Evolutionary conservation across 2,113 vertebrate species (phyloP), one percentile per base, ranked within the genome.

Genomic region (Takifugu flavidus): DNA sequence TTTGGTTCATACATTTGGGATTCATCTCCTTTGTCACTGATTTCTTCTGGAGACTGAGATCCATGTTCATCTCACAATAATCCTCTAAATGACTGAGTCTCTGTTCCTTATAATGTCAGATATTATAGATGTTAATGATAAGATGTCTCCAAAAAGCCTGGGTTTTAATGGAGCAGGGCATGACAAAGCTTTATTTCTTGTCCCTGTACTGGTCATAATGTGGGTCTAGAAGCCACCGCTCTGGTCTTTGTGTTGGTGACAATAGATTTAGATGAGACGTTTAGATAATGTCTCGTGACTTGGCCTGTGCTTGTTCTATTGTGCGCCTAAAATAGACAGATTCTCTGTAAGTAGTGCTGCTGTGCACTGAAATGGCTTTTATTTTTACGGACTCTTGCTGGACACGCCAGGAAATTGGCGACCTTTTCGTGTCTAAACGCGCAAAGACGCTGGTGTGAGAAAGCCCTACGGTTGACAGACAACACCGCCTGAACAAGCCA

Each of bases 271-370:
- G 78, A 79, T 87, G 67, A 69, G 80, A 84, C 69, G 68, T 79
- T 77, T 77, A 82, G 81, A 84, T 87, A 77, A 62, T 13, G 53
- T 77, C 81, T 79, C 75, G 73, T 88, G 86, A 82, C 83, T 83
- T 86, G 67, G 60, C 69, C 70, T 83, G 70, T 51, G 68, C 47
- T 72, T 73, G 58, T 77, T 79, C 65, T 10, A 79, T 85, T 87
- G 84, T 86, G 73, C 78, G 59, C 69, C 45, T 82, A 82, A 56
- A 82, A 86, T 82, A 82, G 70, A 86, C 31, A 73, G 65, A 77
- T 66, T 67, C 58, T 52, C 20, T 20, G 20, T 20, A 12, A 39
- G 34, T 10, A 10, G 34, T 39, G 34, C 34, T 39, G 34, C 7
- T 39, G 6, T 1, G 34, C 29, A 31, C 4, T 6, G 1, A 31